Conservation (phyloP, 2,888 invertebrate species). For the Acanthacorydalis orientalis region DNA sequence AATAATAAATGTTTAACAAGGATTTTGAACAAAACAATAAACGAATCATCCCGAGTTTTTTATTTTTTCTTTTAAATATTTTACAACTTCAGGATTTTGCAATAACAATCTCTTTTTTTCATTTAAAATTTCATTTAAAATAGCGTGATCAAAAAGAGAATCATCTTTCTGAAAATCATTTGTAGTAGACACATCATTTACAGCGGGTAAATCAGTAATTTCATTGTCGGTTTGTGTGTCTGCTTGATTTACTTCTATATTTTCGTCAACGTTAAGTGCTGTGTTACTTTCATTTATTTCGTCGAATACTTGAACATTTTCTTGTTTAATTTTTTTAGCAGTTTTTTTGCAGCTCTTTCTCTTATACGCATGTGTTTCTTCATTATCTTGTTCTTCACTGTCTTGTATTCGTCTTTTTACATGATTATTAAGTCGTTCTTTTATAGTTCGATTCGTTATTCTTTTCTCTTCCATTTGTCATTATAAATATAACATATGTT, state of each 20-base stretch:
- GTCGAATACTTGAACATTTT: neutral
- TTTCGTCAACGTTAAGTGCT: neutral
- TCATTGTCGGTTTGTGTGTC: neutral
- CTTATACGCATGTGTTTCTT: neutral
- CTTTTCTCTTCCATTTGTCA: neutral
- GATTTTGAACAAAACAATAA: too few relatives aligned
- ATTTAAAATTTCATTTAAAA: conserved; percentile 15
- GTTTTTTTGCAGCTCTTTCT: neutral
- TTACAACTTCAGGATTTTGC: conserved; percentile 11
- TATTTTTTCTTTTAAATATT: conserved; percentile 14
- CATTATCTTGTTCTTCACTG: neutral
- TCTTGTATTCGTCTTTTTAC: conserved; percentile 6
- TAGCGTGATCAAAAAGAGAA: conserved; percentile 12
- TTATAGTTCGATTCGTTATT: conserved; percentile 1
- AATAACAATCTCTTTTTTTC: conserved; percentile 15
- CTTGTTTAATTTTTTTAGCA: conserved; percentile 1
- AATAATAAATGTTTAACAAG: too few relatives aligned
- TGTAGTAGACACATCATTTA: neutral
- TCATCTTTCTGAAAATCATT: conserved; percentile 8
- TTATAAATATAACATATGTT: neutral
- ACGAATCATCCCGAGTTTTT: conserved; percentile 3
- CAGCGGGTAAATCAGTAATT: neutral
- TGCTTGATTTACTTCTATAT: neutral
- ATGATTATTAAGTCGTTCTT: conserved; percentile 5
- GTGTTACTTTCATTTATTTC: neutral